phyloP scores from a whole-genome alignment of 2,113 vertebrate species.

The Mionectes macconnelli region DNA sequence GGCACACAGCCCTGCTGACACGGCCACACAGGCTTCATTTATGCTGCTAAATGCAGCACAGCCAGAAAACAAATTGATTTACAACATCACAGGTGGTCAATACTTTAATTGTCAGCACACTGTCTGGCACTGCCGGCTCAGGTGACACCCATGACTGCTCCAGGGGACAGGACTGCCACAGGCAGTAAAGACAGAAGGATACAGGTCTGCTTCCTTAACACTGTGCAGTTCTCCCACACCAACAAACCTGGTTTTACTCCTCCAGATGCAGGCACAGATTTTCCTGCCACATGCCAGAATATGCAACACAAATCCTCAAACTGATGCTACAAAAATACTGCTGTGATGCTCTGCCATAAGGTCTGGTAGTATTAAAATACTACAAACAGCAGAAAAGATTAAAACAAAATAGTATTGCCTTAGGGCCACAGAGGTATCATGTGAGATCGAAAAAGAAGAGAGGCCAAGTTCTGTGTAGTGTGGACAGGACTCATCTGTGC shows the following conservation, averaged over 20 bases:
- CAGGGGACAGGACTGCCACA: neutral
- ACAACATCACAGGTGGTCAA: neutral
- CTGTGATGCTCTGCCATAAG: neutral
- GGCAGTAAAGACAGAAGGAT: neutral
- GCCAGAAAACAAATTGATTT: slow-evolving; percentile 29
- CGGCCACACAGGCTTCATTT: neutral
- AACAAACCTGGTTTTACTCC: neutral
- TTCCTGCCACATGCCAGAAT: neutral
- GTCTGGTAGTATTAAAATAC: neutral
- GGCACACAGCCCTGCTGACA: neutral
- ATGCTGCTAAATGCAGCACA: neutral
- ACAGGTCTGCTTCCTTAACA: neutral
- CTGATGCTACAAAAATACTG: neutral
- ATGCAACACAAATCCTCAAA: neutral
- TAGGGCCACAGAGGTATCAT: neutral
- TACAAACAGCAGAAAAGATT: neutral
- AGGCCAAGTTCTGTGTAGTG: neutral
- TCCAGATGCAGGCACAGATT: neutral
- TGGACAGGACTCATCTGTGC: neutral
- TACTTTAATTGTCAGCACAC: neutral
- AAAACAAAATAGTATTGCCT: neutral
- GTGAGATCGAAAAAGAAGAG: neutral
- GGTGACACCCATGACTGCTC: neutral
- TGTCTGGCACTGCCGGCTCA: neutral
- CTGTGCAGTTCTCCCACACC: neutral